Evolutionary conservation across 2,888 invertebrate species (phyloP), one percentile per base, ranked within the genome.

Genomic region (Selenia dentaria): DNA sequence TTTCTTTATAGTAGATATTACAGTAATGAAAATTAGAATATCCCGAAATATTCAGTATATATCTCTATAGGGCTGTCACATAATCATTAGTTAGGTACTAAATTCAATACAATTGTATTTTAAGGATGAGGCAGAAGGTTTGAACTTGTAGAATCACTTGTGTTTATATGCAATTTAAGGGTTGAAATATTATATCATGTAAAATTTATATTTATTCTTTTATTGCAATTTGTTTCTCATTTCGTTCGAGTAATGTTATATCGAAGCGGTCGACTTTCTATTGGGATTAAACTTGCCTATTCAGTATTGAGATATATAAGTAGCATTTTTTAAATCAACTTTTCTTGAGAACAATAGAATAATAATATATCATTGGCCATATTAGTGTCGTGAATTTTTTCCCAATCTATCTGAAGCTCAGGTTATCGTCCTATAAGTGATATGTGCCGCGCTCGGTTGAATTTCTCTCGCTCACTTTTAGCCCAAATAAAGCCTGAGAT

Each of bases 401-500:
- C 16, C 28, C 26, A 18, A 22, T 6, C 14, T 25, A 18, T 44
- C 26, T 25, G 8, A 11, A 28, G 45, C 42, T 48, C 48, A 35
- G 48, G 16, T 29, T 33, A 34, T 35, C 25, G 29, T 33, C 40
- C 34, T 39, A 26, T 10, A 32, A 46, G 51, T 43, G 45, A 43
- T 39, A 45, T 48, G 56, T 54, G 51, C 63, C 54, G 66, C 70
- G 69, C 67, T 69, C 69, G 61, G 55, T 54, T 54, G 43, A 34
- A 40, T 36, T 32, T 44, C 33, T 43, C 48, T 57, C 71, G 64
- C 68, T 68, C 73, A 67, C 59, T 49, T 55, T 51, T 51, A 68
- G 78, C 73, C 78, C 75, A 45, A 69, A 49, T 50, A 3, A 12
- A 38, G 20, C 28, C 56, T 69, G 64, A 66, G 69, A 64, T 73